Evolutionary conservation across 1,140 invertebrate genomes (phyloP).

Genomic region (Neotoxoptera formosana): DNA sequence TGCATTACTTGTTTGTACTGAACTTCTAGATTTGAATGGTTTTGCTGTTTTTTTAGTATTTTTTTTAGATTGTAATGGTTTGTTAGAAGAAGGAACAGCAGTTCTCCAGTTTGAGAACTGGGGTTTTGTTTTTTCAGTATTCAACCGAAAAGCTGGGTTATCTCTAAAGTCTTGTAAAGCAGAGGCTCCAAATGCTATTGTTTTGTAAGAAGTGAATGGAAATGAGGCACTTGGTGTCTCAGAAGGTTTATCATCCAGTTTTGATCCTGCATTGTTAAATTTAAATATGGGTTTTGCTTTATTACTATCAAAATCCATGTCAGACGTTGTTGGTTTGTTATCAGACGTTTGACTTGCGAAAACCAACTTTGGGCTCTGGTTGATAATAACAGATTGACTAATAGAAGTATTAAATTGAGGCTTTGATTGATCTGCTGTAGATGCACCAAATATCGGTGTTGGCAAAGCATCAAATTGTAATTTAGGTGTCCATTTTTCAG

Average conservation of each 20-base stretch:
- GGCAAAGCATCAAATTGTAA: constrained; percentile 27
- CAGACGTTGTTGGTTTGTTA: not conserved
- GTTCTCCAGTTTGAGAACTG: too few relatives aligned
- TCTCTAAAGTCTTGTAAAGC: not conserved
- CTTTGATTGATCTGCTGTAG: constrained; percentile 13
- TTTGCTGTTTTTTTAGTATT: not conserved
- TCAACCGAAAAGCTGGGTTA: constrained; percentile 16
- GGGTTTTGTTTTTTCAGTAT: constrained; percentile 1
- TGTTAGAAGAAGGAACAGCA: not conserved
- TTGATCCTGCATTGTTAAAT: constrained; percentile 28
- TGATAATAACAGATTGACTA: not conserved
- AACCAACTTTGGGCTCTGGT: constrained; percentile 16
- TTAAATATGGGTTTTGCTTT: not conserved
- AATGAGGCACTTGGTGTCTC: not conserved
- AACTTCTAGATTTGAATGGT: constrained; percentile 36
- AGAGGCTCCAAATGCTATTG: not conserved
- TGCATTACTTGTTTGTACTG: not conserved
- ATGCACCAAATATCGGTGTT: not conserved
- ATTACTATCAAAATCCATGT: not conserved
- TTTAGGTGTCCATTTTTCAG: not conserved
- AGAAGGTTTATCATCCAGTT: not conserved
- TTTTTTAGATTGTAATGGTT: constrained; percentile 22
- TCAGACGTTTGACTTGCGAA: constrained; percentile 15
- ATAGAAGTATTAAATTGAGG: constrained; percentile 9
- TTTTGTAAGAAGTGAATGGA: not conserved